These are phyloP conservation scores for Agrilus mali DNA, from an alignment of 2,888 invertebrate species.

Conservation along the genomic window DNA sequence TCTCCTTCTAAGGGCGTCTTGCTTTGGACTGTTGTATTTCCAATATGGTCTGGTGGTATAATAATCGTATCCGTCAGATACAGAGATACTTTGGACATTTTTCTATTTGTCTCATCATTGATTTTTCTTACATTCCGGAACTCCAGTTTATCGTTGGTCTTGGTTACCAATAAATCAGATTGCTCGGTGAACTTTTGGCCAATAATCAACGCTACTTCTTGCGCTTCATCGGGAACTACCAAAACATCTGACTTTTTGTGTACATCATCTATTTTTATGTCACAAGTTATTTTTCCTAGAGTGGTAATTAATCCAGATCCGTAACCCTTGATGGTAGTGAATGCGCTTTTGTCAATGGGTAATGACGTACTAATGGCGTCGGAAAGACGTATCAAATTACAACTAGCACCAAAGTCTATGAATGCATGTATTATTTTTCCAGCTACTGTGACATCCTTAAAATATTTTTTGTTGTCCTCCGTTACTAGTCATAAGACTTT, in stretches of 20 bases:
- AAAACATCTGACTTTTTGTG: background rate
- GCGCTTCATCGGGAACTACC: conserved; percentile 8
- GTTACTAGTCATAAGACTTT: too few species aligned
- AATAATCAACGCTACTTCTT: conserved; percentile 7
- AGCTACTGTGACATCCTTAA: too few species aligned
- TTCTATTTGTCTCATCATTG: too few species aligned
- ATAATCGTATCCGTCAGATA: too few species aligned
- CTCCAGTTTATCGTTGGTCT: background rate
- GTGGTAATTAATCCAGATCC: conserved; percentile 1
- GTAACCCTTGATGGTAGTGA: conserved; percentile 1
- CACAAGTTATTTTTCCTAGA: background rate
- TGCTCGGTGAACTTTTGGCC: conserved; percentile 11
- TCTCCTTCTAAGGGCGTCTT: too few species aligned
- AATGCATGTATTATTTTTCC: background rate
- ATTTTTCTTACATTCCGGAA: too few species aligned
- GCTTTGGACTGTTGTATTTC: too few species aligned
- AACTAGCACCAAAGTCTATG: conserved; percentile 4
- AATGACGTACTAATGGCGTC: too few species aligned
- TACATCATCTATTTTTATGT: conserved; percentile 7
- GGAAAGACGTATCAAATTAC: background rate
- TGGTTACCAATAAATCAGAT: conserved; percentile 5
- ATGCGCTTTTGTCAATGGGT: too few species aligned
- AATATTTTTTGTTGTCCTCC: too few species aligned
- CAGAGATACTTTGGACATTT: too few species aligned
- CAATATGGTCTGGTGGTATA: too few species aligned